Evolutionary conservation across 2,113 vertebrate species (phyloP).

Genomic region (Arvicanthis niloticus): DNA sequence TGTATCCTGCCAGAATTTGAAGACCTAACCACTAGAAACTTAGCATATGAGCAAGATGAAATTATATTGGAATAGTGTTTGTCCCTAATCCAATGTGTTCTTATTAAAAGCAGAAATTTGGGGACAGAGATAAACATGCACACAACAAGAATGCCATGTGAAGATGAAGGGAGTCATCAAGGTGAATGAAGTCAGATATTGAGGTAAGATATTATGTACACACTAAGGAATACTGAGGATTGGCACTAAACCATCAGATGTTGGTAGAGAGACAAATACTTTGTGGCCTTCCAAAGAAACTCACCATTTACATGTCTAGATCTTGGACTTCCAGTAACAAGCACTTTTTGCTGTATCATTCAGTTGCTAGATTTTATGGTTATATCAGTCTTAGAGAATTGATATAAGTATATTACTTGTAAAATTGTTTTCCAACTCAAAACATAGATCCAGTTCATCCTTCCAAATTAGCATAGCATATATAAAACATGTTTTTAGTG

Average conservation of each 20-base stretch:
- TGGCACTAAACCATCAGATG: neutral
- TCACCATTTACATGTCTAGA: neutral
- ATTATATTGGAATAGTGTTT: neutral
- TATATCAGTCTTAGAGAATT: neutral
- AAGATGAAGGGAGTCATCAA: neutral
- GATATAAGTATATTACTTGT: neutral
- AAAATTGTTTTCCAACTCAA: constrained; percentile 48
- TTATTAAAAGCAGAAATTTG: constrained; percentile 23
- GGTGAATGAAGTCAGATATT: neutral
- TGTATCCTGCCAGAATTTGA: neutral
- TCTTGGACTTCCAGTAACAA: neutral
- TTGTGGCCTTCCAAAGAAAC: neutral
- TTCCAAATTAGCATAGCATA: constrained; percentile 3
- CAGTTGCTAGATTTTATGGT: constrained; percentile 16
- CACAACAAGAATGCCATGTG: neutral
- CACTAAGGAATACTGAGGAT: neutral
- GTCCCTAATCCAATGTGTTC: neutral
- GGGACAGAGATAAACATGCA: neutral
- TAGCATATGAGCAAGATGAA: neutral
- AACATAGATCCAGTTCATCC: neutral
- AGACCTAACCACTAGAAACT: neutral
- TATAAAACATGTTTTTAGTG: neutral
- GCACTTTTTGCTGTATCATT: neutral
- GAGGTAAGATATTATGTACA: neutral
- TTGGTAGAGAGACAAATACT: neutral